Evolutionary conservation across 1,140 invertebrate species (phyloP).

Genomic region (Aphelinus atriplicis): DNA sequence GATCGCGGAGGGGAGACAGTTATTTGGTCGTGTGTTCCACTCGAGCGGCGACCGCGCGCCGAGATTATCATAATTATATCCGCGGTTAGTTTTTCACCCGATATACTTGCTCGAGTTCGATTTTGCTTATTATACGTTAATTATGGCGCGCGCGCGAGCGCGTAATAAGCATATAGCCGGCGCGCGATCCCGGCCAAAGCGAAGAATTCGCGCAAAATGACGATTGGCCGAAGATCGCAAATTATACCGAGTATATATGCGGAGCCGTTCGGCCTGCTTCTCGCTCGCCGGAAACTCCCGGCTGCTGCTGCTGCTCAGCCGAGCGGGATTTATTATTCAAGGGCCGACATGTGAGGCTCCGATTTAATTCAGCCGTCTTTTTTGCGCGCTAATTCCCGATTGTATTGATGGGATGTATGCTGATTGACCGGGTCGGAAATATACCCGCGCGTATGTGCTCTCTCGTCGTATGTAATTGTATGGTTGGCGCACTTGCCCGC

Average conservation of each 20-base stretch:
- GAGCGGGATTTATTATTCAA: too few species aligned
- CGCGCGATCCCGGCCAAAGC: not conserved
- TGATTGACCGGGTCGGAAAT: too few species aligned
- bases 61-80: constrained; percentile 39
- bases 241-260: constrained; percentile 7
- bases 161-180: constrained; percentile 23
- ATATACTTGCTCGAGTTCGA: not conserved
- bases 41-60: not conserved
- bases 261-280: too few species aligned
- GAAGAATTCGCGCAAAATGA: constrained; percentile 32
- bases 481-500: too few species aligned
- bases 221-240: constrained; percentile 26
- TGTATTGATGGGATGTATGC: too few species aligned
- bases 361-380: not conserved
- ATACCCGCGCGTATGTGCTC: too few species aligned
- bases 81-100: constrained; percentile 34
- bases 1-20: constrained; percentile 10
- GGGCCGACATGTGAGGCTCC: too few species aligned
- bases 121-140: too few species aligned
- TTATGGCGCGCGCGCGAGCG: not conserved
- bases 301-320: too few species aligned
- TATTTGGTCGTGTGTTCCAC: constrained; percentile 2
- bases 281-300: too few species aligned
- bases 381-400: not conserved
- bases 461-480: too few species aligned